Base-by-base conservation (phyloP, 2,113 vertebrate genomes). In the Zapornia atra region DNA sequence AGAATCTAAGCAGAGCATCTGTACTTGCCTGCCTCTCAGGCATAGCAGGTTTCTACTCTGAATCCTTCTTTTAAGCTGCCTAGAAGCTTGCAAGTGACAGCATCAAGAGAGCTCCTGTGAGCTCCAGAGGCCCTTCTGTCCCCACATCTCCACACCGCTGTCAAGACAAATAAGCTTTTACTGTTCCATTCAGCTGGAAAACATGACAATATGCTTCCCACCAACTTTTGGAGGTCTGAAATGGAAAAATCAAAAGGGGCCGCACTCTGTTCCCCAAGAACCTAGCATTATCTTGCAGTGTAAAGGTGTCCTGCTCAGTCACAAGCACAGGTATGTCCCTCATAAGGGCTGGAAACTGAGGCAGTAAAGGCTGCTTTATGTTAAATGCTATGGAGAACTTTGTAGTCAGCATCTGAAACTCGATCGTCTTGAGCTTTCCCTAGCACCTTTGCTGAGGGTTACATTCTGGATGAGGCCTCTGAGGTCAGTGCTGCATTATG, bases 81-180 rank as follows among this genome's bases (percentile, higher is more conserved):
- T 64, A n/a, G 71, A 83, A 92, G 71, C 60, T 90, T 92, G 21
- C 36, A 77, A 69, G n/a, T 83, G 79, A 73, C 50, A 77, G 61
- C 46, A 88, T 50, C 87, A 86, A 92, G 36, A 17, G 85, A 7
- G 48, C 60, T 94, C 83, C 54, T 66, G 28, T 82, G 56, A 50
- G 71, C 71, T 92, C 68, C 19, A 17, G 56, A 83, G 69, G 56
- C 65, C 28, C 68, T 76, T 90, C 71, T 81, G 68, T 82, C 54
- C 60, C 59, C 13, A 11, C 25, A 33, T 61, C 44, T 86, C 64
- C 68, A 24, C 65, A 25, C 29, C 0, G 0, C 72, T 81, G 69
- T 89, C 81, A 84, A 86, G 60, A 68, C 60, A 56, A 86, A 94
- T 92, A 91, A 86, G 42, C 26, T 90, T 63, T 92, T 92, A 64